Evolutionary conservation across 23 tunicate genomes (phyloP).

Genomic region (Ascidia mentula): DNA sequence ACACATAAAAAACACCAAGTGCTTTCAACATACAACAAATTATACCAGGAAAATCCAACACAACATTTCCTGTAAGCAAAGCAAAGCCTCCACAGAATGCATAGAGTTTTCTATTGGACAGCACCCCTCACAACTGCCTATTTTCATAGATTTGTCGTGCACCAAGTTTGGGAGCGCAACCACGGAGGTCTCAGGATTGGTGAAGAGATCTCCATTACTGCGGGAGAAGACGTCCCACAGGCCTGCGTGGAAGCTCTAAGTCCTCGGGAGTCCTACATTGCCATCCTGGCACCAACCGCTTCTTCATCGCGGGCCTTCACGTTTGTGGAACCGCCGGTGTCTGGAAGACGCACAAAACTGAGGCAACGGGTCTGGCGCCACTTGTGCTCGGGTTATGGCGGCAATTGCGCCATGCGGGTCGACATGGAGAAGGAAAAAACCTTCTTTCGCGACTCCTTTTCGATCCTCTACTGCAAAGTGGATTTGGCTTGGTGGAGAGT

Average conservation of each 20-base stretch:
- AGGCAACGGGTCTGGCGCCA: constrained; percentile 21
- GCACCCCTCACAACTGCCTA: too few species aligned
- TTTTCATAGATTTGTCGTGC: constrained; percentile 33
- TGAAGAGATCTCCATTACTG: constrained; percentile 16
- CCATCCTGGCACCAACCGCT: constrained; percentile 15
- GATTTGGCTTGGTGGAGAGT: constrained; percentile 27
- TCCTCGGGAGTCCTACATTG: constrained; percentile 6
- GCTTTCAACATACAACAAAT: too few species aligned
- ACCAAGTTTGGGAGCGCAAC: constrained; percentile 39
- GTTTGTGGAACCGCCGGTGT: constrained; percentile 38
- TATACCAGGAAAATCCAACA: too few species aligned
- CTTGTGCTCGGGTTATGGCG: constrained; percentile 18
- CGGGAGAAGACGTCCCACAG: neutral
- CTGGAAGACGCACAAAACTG: constrained; percentile 5
- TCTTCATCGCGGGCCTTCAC: neutral
- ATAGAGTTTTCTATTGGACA: too few species aligned
- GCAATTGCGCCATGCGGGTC: constrained; percentile 38
- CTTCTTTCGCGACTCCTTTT: constrained; percentile 23
- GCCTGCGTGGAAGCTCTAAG: constrained; percentile 20
- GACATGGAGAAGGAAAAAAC: constrained; percentile 11
- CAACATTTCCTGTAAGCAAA: too few species aligned
- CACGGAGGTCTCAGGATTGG: constrained; percentile 23
- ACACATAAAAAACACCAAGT: too few species aligned
- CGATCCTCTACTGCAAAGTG: constrained; percentile 39
- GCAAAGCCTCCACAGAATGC: too few species aligned